Evolutionary conservation across 2,113 vertebrate genomes (phyloP), one percentile per base, ranked within the genome.

Genomic region (Phodopus roborovskii): DNA sequence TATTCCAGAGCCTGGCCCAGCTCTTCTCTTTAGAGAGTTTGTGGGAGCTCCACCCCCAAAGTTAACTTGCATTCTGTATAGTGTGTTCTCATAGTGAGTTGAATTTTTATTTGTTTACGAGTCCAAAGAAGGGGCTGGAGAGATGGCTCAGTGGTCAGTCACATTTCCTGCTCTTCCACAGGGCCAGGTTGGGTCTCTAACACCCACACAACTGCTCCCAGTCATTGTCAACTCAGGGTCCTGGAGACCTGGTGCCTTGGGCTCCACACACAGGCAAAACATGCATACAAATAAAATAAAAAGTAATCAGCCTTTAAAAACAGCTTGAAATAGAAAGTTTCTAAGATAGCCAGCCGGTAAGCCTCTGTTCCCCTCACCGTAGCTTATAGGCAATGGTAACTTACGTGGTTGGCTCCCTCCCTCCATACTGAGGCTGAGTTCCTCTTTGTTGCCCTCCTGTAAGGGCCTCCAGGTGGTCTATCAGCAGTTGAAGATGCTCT

Each of bases 21-120:
- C n/a, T 82, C 33, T 91, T 20, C n/a, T 77, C 56, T 85, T 87
- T 77, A 58, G 85, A 94, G 56, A 64, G 53, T 70, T 53, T 89
- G 20, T 85, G 39, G 19, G 5, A 28, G 7, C 68, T 16, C n/a
- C 9, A 92, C 56, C 8, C 4, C 5, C 66, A 79, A 77, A 62
- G 28, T 73, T 48, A 90, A 71, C 39, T 68, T 95, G 5, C n/a
- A 12, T 56, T 94, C 88, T 91, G n/a, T 42, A 53, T 87, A 94
- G 53, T 92, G 64, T 24, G 70, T 93, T 45, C 92, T 93, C 42
- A 85, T 19, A 90, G 33, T 87, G 48, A 60, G 7, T 64, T 33
- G 0, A 85, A 60, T 78, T 91, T 85, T 13, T 19, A 88, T 26
- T 66, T 66, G 81, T 42, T 68, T 84, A 64, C 50, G 33, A 33